Conservation (phyloP, 2,888 invertebrate genomes). For the Epinotia demarniana region DNA sequence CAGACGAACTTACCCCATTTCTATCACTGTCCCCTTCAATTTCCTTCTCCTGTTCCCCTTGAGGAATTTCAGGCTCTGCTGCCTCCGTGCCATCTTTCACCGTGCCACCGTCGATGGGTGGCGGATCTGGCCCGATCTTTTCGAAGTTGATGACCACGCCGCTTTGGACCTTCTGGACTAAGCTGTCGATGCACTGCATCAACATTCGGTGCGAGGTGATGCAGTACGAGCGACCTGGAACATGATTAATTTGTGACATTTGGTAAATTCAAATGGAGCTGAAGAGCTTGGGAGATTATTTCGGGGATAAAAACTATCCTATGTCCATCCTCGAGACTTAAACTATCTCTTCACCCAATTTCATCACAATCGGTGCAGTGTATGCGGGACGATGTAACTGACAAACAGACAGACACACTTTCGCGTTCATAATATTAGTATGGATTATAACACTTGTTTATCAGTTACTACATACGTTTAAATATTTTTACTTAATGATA, state of each 20-base stretch:
- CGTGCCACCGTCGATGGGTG: conserved; percentile 85
- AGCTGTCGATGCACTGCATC: conserved; percentile 97
- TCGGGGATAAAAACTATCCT: too few relatives aligned
- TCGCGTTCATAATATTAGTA: too few relatives aligned
- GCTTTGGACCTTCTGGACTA: conserved; percentile 98
- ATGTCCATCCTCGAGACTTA: too few relatives aligned
- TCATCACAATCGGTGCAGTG: too few relatives aligned
- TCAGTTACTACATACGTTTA: too few relatives aligned
- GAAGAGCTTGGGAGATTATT: too few relatives aligned
- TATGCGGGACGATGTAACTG: too few relatives aligned
- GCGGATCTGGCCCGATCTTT: conserved; percentile 95
- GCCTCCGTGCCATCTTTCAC: conserved; percentile 80
- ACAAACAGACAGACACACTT: too few relatives aligned
- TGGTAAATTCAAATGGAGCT: background rate
- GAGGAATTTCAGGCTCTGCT: conserved; percentile 67
- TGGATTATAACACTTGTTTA: too few relatives aligned
- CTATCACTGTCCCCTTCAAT: conserved; percentile 78
- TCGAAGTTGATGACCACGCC: conserved; percentile 99
- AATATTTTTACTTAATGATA: too few relatives aligned
- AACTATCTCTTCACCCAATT: too few relatives aligned
- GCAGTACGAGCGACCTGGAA: conserved; percentile 95
- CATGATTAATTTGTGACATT: conserved; percentile 16
- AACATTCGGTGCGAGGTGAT: conserved; percentile 97
- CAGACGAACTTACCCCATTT: conserved; percentile 75
- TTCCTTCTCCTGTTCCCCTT: conserved; percentile 71